Base-by-base conservation (phyloP, 2,888 invertebrate genomes). In the Eupithecia subumbrata region DNA sequence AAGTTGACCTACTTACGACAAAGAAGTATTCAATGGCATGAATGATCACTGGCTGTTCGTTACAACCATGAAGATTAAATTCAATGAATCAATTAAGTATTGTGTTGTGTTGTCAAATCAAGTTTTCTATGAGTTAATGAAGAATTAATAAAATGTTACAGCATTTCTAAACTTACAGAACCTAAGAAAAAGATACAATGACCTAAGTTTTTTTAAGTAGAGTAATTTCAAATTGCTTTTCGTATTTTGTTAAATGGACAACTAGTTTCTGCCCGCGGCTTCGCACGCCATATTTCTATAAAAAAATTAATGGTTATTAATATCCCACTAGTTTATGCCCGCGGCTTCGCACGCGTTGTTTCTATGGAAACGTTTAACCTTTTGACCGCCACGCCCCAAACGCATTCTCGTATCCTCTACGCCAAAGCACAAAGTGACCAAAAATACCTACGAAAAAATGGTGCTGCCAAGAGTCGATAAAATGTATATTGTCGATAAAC, bases 1-100 rank as follows among this genome's bases (percentile, higher is more conserved):
- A 78, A 81, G 79, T 77, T 78, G 82, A 81, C 82, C 82, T 81
- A 82, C 77, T 81, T 81, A 75, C 69, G 76, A 78, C 79, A 78
- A 79, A 78, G 71, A 25, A 64, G 67, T 73, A 64, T 77, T 92
- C 91, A 83, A 80, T 92, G 73, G 90, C 84, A 76, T 85, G 84
- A 68, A 82, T 80, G 71, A 74, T 60, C 71, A 75, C 48, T 60
- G 74, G 37, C 34, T 64, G 37, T 75, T 75, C 71, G 52, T 48
- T 52, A 45, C 64, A 66, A 68, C 48, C 45, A 76, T 71, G 48
- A 70, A 63, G n/a, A 71, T 66, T 63, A n/a, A 52, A 48, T 71
- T 69, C 60, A 71, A 25, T 22, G 45, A 71, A 72, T 60, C 34
- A 48, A 64, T 60, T 69, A 48, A 1, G 63, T 60, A 56, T 56